phyloP scores from a whole-genome alignment of 2,888 invertebrate genomes.

The Imbricaverruca yamaguchii region DNA sequence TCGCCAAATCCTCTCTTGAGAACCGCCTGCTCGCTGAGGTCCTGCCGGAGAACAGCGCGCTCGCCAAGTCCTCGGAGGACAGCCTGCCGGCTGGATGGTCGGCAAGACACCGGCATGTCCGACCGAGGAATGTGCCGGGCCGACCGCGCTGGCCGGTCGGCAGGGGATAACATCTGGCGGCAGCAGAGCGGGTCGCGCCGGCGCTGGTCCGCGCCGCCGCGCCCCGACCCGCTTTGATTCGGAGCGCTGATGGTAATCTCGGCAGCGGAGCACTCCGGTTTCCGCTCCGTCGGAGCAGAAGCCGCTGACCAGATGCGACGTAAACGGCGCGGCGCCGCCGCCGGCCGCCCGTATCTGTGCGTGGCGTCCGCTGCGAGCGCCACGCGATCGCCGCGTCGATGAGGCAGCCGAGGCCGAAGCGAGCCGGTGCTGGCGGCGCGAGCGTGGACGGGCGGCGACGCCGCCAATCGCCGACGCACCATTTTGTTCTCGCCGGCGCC shows the following conservation, averaged over 20 bases:
- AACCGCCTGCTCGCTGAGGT: too few relatives aligned
- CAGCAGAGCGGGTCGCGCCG: too few relatives aligned
- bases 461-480: not conserved
- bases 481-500: not conserved
- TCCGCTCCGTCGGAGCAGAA: constrained; percentile 6
- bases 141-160: not conserved
- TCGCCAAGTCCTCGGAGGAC: too few relatives aligned
- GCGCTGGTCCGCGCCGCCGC: not conserved
- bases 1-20: too few relatives aligned
- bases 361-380: not conserved
- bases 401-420: too few relatives aligned
- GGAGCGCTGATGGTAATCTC: not conserved
- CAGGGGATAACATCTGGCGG: not conserved
- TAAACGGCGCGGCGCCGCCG: constrained; percentile 9
- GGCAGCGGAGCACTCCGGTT: not conserved
- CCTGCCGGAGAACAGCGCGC: too few relatives aligned
- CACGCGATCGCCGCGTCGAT: not conserved
- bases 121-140: not conserved
- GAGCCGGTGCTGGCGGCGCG: too few relatives aligned
- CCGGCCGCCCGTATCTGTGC: not conserved
- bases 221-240: not conserved
- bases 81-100: too few relatives aligned
- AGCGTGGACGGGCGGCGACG: too few relatives aligned
- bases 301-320: constrained; percentile 4
- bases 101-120: too few relatives aligned